Evolutionary conservation across 2,797 vertebrate species (phyloP).

Genomic region (Melanotaenia parkinsoni): DNA sequence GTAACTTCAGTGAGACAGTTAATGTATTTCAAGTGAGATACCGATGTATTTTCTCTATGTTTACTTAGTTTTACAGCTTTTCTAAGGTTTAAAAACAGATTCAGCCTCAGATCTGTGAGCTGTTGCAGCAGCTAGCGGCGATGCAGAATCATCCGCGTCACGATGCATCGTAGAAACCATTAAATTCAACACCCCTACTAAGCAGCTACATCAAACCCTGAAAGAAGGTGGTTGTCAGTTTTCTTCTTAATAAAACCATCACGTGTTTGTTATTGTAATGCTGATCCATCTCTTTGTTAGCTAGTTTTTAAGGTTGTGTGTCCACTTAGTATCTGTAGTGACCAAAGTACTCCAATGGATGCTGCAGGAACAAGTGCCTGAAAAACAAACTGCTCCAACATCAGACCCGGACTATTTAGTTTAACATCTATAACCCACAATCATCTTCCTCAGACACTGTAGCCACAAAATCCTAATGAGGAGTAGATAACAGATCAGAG

Average conservation of each 20-base stretch:
- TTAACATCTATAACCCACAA: neutral
- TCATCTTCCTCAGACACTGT: neutral
- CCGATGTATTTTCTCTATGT: too few relatives aligned
- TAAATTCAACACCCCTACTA: too few relatives aligned
- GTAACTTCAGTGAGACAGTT: too few relatives aligned
- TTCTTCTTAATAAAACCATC: slow-evolving; percentile 42
- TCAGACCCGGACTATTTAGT: neutral
- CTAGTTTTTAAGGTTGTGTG: neutral
- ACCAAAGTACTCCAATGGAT: neutral
- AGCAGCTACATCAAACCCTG: neutral
- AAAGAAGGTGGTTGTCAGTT: slow-evolving; percentile 3
- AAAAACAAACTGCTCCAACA: slow-evolving; percentile 5
- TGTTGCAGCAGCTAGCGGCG: too few relatives aligned
- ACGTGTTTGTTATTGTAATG: slow-evolving; percentile 32
- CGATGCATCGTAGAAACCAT: too few relatives aligned
- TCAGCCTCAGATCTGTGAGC: too few relatives aligned
- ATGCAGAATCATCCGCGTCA: too few relatives aligned
- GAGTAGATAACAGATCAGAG: neutral
- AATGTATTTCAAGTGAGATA: too few relatives aligned
- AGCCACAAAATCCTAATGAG: neutral
- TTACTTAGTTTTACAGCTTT: too few relatives aligned
- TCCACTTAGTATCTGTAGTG: neutral
- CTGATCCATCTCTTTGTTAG: slow-evolving; percentile 22
- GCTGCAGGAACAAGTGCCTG: slow-evolving; percentile 30
- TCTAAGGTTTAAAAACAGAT: too few relatives aligned